Evolutionary conservation across 1,140 invertebrate species (phyloP).

Genomic region (Atopsyche davidsoni): DNA sequence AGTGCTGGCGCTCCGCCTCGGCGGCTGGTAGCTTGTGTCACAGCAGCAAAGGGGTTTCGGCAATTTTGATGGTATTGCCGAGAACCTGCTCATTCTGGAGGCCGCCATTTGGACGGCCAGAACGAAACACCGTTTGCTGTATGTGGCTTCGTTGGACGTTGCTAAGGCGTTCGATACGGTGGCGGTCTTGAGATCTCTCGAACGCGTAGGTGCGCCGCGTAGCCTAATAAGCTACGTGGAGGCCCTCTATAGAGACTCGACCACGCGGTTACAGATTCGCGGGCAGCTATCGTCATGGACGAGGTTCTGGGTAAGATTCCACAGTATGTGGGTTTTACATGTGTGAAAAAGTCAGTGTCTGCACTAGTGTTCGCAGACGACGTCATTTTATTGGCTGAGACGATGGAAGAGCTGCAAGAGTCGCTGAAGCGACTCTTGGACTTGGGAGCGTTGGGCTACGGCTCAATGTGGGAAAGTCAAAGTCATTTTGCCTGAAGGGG

Average conservation of each 20-base stretch:
- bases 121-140: conserved; percentile 30
- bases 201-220: conserved; percentile 25
- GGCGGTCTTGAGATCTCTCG: conserved; percentile 30
- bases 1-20: conserved; percentile 33
- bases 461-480: conserved; percentile 35
- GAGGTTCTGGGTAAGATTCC: conserved; percentile 31
- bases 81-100: conserved; percentile 35
- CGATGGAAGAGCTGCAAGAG: conserved; percentile 22
- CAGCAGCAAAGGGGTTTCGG: conserved; percentile 34
- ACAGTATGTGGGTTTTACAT: conserved; percentile 27
- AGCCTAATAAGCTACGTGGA: conserved; percentile 30
- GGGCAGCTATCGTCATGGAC: conserved; percentile 35
- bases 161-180: conserved; percentile 37
- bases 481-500: conserved; percentile 31
- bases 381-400: conserved; percentile 33
- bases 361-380: conserved; percentile 42
- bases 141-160: conserved; percentile 35
- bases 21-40: conserved; percentile 29
- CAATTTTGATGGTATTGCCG: conserved; percentile 32
- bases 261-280: conserved; percentile 28
- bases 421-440: not conserved
- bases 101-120: conserved; percentile 32
- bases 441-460: conserved; percentile 30
- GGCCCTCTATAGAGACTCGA: conserved; percentile 24
- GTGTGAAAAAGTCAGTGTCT: conserved; percentile 22